Base-by-base conservation (phyloP, 1,140 invertebrate species). In the Aphelinus atriplicis region DNA sequence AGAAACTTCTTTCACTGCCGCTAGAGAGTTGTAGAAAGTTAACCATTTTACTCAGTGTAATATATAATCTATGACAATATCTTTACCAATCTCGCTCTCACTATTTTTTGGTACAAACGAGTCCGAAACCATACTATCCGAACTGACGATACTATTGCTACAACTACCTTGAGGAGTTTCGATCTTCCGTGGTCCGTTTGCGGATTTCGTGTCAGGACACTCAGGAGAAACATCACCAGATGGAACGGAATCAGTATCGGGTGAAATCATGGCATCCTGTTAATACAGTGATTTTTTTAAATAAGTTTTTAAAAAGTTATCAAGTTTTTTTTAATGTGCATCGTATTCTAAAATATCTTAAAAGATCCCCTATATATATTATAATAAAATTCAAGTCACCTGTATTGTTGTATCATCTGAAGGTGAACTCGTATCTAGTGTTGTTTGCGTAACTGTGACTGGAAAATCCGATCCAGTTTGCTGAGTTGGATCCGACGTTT, bases 81-180 rank as follows among this genome's bases (percentile, higher is more conserved):
- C 64, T 77, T 80, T 81, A 87, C 86, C 86, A 47, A 86, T 86
- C 79, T 87, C 85, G 77, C 86, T 87, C 43, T 87, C 84, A 50
- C 84, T 87, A 70, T 86, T 86, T 69, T 85, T 86, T 0, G 84
- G 56, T 0, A 80, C 79, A 9, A 85, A 71, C 1, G 80, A 81
- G 55, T 85, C 82, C 3, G 85, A 86, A 10, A 84, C 71, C 42
- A 85, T 79, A 55, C 84, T 87, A 46, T 88, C 83, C 0, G 81
- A 80, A 73, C 86, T 85, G 61, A 83, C 74, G 57, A 85, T 86
- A 73, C 84, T 86, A 69, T 84, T 86, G 51, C 79, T 86, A 67
- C 81, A 83, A 56, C 84, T 87, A 61, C 79, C 81, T 74, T 78
- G 81, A 4, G 68, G 50, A 55, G 51, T 65, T 69, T 81, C 81